A percentile compares a stretch with the other conserved stretches of the same genome.
These are phyloP conservation scores for Phlogophora meticulosa DNA, from an alignment of 2,888 invertebrate species.

Conservation along the genomic window DNA sequence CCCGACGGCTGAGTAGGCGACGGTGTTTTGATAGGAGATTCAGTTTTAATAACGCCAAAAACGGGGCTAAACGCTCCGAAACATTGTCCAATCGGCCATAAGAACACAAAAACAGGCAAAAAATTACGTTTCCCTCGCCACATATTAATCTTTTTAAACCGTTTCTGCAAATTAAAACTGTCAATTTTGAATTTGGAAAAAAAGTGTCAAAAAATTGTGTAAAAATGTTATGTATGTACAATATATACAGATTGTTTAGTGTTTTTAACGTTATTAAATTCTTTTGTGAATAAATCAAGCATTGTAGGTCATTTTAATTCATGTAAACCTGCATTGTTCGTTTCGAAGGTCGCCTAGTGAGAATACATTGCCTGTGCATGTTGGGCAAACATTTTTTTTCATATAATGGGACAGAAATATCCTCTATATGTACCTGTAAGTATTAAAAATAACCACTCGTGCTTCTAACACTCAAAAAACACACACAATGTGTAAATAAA, in stretches of 20 bases:
- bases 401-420: conserved; percentile 70
- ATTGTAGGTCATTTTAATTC: conserved; percentile 31
- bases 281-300: conserved; percentile 15
- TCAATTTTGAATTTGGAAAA: conserved; percentile 47
- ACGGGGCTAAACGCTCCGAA: conserved; percentile 74
- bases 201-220: conserved; percentile 21
- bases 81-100: conserved; percentile 65
- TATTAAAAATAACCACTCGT: conserved; percentile 46
- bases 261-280: conserved; percentile 59
- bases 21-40: conserved; percentile 67
- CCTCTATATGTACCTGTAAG: conserved; percentile 63
- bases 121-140: conserved; percentile 29
- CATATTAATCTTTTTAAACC: conserved; percentile 45
- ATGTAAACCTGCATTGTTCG: conserved; percentile 26
- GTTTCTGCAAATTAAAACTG: conserved; percentile 37
- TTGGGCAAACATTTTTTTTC: conserved; percentile 68
- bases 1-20: conserved; percentile 73
- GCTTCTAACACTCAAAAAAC: conserved; percentile 57
- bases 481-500: conserved; percentile 52
- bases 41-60: conserved; percentile 74
- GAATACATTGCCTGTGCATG: conserved; percentile 44
- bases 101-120: conserved; percentile 50
- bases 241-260: conserved; percentile 56
- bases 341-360: conserved; percentile 35
- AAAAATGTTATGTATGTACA: conserved; percentile 50